phyloP scores from a whole-genome alignment of 2,113 vertebrate species.

The Antidorcas marsupialis region DNA sequence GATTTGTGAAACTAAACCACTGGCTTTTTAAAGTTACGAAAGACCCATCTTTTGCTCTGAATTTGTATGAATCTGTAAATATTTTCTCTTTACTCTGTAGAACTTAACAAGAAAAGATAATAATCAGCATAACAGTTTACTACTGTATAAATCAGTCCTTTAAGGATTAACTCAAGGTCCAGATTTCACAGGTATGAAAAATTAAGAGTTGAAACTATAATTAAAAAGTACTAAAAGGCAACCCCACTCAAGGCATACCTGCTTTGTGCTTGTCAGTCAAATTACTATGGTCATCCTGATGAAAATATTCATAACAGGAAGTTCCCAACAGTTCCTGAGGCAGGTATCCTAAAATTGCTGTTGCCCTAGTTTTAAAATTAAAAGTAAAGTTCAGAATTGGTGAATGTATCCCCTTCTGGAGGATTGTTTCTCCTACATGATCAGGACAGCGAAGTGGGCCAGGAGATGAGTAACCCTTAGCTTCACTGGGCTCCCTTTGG shows the following conservation, averaged over 20 bases:
- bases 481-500: background rate
- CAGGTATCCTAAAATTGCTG: slow-evolving; percentile 94
- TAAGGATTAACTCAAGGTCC: background rate
- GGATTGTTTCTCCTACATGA: background rate
- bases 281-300: slow-evolving; percentile 93
- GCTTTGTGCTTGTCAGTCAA: slow-evolving; percentile 92
- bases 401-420: background rate
- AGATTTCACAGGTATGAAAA: background rate
- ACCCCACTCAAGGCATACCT: slow-evolving; percentile 76
- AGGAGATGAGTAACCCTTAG: background rate
- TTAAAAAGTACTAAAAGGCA: background rate
- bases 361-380: slow-evolving; percentile 83
- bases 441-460: background rate
- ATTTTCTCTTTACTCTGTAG: slow-evolving; percentile 97
- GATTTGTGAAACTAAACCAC: slow-evolving; percentile 99
- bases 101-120: slow-evolving; percentile 79
- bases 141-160: background rate
- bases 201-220: background rate
- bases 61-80: slow-evolving; percentile 95
- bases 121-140: background rate
- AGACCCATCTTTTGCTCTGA: slow-evolving; percentile 96
- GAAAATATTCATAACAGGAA: slow-evolving; percentile 97
- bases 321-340: slow-evolving; percentile 97
- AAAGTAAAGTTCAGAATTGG: background rate
- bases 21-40: slow-evolving; percentile 95